Evolutionary conservation across 2,797 vertebrate genomes (phyloP).

Genomic region (Galago senegalensis): DNA sequence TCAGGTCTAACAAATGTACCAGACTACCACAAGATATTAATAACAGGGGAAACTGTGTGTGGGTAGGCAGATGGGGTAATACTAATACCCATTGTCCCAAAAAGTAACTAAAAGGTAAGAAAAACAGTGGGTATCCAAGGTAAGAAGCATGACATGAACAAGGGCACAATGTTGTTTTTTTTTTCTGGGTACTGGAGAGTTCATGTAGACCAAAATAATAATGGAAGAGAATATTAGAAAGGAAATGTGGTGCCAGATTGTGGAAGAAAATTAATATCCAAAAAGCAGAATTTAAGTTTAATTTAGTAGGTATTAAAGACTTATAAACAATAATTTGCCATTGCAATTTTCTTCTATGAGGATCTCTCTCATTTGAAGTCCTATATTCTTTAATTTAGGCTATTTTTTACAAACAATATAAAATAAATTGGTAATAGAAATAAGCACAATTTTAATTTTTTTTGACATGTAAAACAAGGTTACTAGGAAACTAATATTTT

Average conservation of each 20-base stretch:
- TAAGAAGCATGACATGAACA: neutral
- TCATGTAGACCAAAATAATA: neutral
- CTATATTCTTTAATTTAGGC: neutral
- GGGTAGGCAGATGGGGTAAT: neutral
- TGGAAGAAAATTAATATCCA: neutral
- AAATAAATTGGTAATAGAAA: conserved; percentile 11
- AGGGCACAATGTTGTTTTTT: neutral
- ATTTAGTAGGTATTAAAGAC: neutral
- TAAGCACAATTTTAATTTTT: neutral
- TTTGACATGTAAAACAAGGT: conserved; percentile 46
- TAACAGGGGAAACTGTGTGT: neutral
- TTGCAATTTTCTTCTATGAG: conserved; percentile 15
- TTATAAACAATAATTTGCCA: conserved; percentile 32
- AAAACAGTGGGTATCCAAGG: neutral
- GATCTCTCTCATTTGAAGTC: neutral
- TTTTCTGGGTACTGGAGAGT: neutral
- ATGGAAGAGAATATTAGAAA: neutral
- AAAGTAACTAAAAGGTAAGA: neutral
- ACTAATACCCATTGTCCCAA: neutral
- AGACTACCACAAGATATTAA: neutral
- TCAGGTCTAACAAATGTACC: neutral
- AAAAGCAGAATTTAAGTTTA: neutral
- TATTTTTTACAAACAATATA: conserved; percentile 54
- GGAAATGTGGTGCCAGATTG: neutral
- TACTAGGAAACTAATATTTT: conserved; percentile 64